Evolutionary conservation across 2,113 vertebrate species (phyloP), one percentile per base, ranked within the genome.

Genomic region (Phrynocephalus versicolor): DNA sequence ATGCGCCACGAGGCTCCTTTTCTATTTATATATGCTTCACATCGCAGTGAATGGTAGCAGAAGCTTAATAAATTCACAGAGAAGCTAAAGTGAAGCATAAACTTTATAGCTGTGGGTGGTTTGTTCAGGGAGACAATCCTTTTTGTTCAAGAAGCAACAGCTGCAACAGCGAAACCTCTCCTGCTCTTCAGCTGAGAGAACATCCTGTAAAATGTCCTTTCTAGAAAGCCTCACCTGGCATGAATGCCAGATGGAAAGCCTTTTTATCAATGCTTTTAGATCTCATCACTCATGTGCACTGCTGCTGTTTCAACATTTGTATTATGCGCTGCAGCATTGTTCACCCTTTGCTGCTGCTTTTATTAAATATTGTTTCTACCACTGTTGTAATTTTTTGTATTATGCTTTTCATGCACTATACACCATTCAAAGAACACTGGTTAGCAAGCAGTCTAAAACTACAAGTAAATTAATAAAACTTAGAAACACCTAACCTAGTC

Each of bases 81-180:
- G 72, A 80, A 85, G 72, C 2, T 69, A 39, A 87, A 76, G 35
- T 30, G n/a, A 58, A 33, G 6, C 74, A 8, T 39, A 5, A 79
- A 21, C 27, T n/a, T 64, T 65, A 62, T 14, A 39, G 15, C 19
- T 45, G 64, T 3, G 45, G 62, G 62, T 45, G 37, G 71, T 92
- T n/a, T 83, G 89, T 78, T 45, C 33, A 30, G 81, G 19, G 60
- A 13, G 89, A 73, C 81, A 82, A 21, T 13, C 37, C 72, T 64
- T 58, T 88, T 85, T 39, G 75, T 91, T 81, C n/a, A 69, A 87
- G 88, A 86, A 2, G 14, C 35, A 76, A 10, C n/a, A 33, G 72
- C 27, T 89, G 86, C 71, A 19, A 27, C 41, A 12, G 62, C 69
- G 57, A n/a, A n/a, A n/a, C 70, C 70, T 39, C 35, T 75, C 27